Conservation (phyloP, 2,113 vertebrate genomes). For the Crocuta crocuta region DNA sequence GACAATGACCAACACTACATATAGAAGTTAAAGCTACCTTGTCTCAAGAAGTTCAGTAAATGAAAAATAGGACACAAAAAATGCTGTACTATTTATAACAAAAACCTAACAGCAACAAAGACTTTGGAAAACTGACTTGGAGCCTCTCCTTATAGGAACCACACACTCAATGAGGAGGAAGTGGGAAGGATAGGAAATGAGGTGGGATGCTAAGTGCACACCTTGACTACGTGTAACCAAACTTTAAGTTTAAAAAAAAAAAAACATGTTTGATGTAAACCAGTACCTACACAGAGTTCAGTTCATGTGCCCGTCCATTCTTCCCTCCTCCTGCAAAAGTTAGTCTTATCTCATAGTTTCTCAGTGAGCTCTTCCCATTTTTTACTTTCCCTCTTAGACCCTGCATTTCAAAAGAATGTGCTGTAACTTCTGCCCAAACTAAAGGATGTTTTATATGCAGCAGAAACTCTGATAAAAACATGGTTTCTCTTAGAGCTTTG, state of each 20-base stretch:
- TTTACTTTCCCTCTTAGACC: background rate
- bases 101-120: background rate
- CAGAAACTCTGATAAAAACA: background rate
- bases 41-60: background rate
- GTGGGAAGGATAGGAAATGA: background rate
- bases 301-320: background rate
- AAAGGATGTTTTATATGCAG: background rate
- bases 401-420: background rate
- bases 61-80: background rate
- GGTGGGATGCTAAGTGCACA: background rate
- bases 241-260: background rate
- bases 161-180: background rate
- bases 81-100: background rate
- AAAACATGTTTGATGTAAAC: background rate
- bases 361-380: background rate
- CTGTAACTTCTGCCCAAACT: background rate
- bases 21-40: background rate
- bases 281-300: background rate
- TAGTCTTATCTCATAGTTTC: background rate
- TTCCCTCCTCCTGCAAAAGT: background rate
- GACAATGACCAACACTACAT: background rate
- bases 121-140: background rate
- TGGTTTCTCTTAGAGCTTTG: background rate
- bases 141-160: background rate
- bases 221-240: background rate